Conservation (phyloP, 2,888 invertebrate genomes). For the Zhengitettix transpicula region DNA sequence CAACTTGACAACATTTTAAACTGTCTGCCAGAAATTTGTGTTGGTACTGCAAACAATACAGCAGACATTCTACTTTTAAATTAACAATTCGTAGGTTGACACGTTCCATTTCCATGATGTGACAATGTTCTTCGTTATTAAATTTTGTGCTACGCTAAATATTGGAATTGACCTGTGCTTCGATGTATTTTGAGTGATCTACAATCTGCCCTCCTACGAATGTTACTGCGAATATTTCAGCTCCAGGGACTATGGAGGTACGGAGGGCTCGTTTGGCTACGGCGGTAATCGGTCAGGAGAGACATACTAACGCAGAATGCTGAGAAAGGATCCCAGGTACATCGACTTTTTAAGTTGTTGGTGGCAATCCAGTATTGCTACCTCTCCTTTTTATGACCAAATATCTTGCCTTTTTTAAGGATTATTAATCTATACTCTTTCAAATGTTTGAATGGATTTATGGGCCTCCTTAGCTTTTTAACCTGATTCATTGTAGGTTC, state of each 20-base stretch:
- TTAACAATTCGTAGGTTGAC: background rate
- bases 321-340: slow-evolving; percentile 5
- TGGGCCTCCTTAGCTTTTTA: no score
- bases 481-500: no score
- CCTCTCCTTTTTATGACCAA: background rate
- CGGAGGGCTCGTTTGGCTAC: slow-evolving; percentile 11
- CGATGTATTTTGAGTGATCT: background rate
- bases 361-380: background rate
- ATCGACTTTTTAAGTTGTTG: slow-evolving; percentile 3
- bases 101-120: slow-evolving; percentile 1
- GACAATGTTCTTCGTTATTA: background rate
- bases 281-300: slow-evolving; percentile 10
- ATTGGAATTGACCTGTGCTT: slow-evolving; percentile 1
- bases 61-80: no score
- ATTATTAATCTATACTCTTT: no score
- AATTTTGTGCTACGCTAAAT: background rate
- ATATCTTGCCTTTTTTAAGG: background rate
- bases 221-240: slow-evolving; percentile 9
- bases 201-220: slow-evolving; percentile 3
- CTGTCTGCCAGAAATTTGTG: no score
- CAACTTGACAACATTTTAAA: no score
- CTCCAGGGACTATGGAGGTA: slow-evolving; percentile 12
- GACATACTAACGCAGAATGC: slow-evolving; percentile 7
- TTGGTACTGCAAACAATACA: no score
- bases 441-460: no score